A percentile compares a stretch with the other conserved stretches of the same genome.
These are phyloP conservation scores for Cheilosia vulpina DNA, from an alignment of 2,888 invertebrate species.

Conservation along the genomic window DNA sequence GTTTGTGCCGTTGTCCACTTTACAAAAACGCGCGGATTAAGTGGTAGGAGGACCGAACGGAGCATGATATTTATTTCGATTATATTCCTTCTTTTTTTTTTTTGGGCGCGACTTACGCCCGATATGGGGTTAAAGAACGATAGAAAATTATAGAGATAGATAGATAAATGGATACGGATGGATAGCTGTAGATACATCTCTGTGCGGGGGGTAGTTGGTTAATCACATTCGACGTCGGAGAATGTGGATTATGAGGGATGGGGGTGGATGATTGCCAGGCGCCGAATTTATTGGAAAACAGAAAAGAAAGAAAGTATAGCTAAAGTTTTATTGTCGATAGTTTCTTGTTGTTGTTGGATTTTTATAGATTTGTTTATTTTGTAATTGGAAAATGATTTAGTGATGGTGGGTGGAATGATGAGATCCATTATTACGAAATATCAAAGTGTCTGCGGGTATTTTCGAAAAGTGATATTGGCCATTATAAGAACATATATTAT, in stretches of 20 bases:
- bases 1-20: too few species aligned
- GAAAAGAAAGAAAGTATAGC: constrained; percentile 10
- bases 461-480: constrained; percentile 36
- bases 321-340: constrained; percentile 42
- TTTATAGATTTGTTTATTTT: constrained; percentile 55
- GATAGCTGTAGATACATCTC: constrained; percentile 7
- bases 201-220: background rate
- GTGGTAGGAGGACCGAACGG: background rate
- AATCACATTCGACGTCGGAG: constrained; percentile 17
- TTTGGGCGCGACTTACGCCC: constrained; percentile 7
- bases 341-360: constrained; percentile 28
- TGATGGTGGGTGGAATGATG: background rate
- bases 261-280: constrained; percentile 40
- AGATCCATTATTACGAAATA: constrained; percentile 26
- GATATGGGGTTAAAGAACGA: constrained; percentile 36
- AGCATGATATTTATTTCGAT: constrained; percentile 1
- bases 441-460: constrained; percentile 12
- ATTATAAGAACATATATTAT: background rate
- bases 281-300: constrained; percentile 44
- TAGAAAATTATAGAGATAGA: background rate
- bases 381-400: constrained; percentile 47
- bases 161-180: background rate
- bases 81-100: background rate
- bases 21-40: too few species aligned
- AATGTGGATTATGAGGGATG: constrained; percentile 17